phyloP scores from a whole-genome alignment of 92 coral and sea anemone species.

The Phenganax marumi region DNA sequence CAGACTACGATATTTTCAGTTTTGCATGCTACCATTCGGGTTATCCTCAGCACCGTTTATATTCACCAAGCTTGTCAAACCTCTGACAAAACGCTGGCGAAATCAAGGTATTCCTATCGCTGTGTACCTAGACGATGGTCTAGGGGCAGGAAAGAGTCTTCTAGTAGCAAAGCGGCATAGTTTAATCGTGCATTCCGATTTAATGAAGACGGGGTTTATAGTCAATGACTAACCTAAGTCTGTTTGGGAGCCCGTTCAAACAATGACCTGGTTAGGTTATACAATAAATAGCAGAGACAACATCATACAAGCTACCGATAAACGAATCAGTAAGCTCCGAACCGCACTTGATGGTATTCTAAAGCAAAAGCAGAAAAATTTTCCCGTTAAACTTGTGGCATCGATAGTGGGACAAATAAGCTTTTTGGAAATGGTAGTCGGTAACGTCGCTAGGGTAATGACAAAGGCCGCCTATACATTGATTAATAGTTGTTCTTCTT shows the following conservation, averaged over 20 bases:
- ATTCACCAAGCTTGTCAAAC: slow-evolving; percentile 7
- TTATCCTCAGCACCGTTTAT: no score
- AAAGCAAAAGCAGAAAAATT: slow-evolving; percentile 3
- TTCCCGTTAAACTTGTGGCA: slow-evolving; percentile 43
- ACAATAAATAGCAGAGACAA: slow-evolving; percentile 9
- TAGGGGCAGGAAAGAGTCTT: not conserved
- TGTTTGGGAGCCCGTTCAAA: slow-evolving; percentile 30
- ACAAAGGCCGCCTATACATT: slow-evolving; percentile 15
- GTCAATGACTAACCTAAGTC: slow-evolving; percentile 32
- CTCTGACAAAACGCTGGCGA: not conserved
- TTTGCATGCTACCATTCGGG: no score
- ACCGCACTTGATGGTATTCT: slow-evolving; percentile 29
- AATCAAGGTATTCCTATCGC: slow-evolving; percentile 1
- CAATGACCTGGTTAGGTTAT: slow-evolving; percentile 31
- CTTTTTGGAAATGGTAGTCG: slow-evolving; percentile 22
- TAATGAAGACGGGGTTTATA: slow-evolving; percentile 20
- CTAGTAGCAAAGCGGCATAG: slow-evolving; percentile 11
- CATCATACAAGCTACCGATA: slow-evolving; percentile 23
- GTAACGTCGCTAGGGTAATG: slow-evolving; percentile 21
- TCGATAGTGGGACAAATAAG: not conserved
- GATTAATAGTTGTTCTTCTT: slow-evolving; percentile 19
- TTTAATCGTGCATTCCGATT: slow-evolving; percentile 19
- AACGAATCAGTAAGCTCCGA: slow-evolving; percentile 18
- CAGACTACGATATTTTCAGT: no score
- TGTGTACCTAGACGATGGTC: slow-evolving; percentile 19